Conservation (phyloP, 1,140 invertebrate genomes). For the Rhyacophila brunnea region DNA sequence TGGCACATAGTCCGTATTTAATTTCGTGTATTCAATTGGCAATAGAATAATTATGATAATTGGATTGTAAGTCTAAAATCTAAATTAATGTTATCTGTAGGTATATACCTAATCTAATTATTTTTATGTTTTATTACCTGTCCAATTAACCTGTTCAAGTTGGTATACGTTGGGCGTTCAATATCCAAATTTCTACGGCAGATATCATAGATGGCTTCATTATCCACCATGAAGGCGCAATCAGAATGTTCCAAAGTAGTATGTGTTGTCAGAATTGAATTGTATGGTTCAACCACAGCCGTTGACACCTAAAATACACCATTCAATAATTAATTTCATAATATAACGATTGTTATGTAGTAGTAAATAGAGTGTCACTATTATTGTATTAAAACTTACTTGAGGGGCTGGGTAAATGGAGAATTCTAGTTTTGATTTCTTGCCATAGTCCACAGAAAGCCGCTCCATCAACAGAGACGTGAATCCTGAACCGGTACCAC, state of each 20-base stretch:
- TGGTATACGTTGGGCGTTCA: slow-evolving; percentile 77
- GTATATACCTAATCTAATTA: too few relatives aligned
- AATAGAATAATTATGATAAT: too few relatives aligned
- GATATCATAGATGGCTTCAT: slow-evolving; percentile 90
- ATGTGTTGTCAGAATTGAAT: slow-evolving; percentile 76
- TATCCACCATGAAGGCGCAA: slow-evolving; percentile 86
- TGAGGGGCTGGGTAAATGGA: slow-evolving; percentile 85
- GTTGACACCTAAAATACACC: slow-evolving; percentile 60
- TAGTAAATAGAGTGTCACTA: neutral
- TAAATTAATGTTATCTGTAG: too few relatives aligned
- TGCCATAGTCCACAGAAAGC: slow-evolving; percentile 76
- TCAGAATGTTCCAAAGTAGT: slow-evolving; percentile 79
- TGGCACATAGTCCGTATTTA: too few relatives aligned
- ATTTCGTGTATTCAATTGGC: too few relatives aligned
- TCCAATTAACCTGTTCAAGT: slow-evolving; percentile 78
- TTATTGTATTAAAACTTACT: slow-evolving; percentile 46
- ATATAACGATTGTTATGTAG: neutral
- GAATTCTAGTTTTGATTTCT: slow-evolving; percentile 82
- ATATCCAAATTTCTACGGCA: slow-evolving; percentile 85
- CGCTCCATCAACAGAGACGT: slow-evolving; percentile 80
- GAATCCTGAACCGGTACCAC: slow-evolving; percentile 83
- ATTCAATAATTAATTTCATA: neutral
- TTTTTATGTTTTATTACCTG: slow-evolving; percentile 63
- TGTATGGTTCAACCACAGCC: slow-evolving; percentile 85
- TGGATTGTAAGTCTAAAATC: too few relatives aligned